phyloP scores from a whole-genome alignment of 1,140 invertebrate species.

The Drosophila sproati region DNA sequence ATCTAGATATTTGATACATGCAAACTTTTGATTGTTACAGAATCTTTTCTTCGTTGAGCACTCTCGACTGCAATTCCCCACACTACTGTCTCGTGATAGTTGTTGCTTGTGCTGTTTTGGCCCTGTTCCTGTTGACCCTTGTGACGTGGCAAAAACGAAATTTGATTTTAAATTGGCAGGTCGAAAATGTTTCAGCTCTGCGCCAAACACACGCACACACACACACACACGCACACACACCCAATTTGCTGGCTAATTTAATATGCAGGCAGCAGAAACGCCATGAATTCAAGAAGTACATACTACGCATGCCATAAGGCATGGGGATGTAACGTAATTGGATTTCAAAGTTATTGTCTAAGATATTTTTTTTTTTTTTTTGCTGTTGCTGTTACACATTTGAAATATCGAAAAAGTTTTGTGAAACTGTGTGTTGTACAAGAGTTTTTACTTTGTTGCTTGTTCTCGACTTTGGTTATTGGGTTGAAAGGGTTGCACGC shows the following conservation, averaged over 20 bases:
- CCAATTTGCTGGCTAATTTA: slow-evolving; percentile 78
- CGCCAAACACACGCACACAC: neutral
- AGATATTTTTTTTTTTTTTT: slow-evolving; percentile 25
- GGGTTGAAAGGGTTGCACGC: slow-evolving; percentile 29
- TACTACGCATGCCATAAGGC: slow-evolving; percentile 33
- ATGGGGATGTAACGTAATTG: slow-evolving; percentile 61
- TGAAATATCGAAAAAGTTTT: slow-evolving; percentile 81
- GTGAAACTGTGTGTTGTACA: slow-evolving; percentile 16
- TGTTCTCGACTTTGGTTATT: neutral
- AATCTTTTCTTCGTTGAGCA: neutral
- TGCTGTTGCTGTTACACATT: slow-evolving; percentile 49
- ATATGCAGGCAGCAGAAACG: slow-evolving; percentile 69
- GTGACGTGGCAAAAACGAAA: slow-evolving; percentile 59
- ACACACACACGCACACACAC: slow-evolving; percentile 20
- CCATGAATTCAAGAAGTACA: slow-evolving; percentile 37
- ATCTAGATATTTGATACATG: neutral
- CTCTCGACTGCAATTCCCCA: neutral
- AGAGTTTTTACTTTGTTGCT: slow-evolving; percentile 39
- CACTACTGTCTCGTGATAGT: neutral
- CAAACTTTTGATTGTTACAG: neutral
- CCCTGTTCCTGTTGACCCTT: slow-evolving; percentile 28
- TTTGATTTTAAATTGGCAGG: slow-evolving; percentile 74
- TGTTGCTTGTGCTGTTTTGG: slow-evolving; percentile 21
- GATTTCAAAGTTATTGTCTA: slow-evolving; percentile 79
- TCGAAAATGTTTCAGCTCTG: slow-evolving; percentile 35